Percentiles rank a stretch among this genome's conserved stretches.
Conservation (phyloP, 2,888 invertebrate species). For the Drosophila suboccidentalis region DNA sequence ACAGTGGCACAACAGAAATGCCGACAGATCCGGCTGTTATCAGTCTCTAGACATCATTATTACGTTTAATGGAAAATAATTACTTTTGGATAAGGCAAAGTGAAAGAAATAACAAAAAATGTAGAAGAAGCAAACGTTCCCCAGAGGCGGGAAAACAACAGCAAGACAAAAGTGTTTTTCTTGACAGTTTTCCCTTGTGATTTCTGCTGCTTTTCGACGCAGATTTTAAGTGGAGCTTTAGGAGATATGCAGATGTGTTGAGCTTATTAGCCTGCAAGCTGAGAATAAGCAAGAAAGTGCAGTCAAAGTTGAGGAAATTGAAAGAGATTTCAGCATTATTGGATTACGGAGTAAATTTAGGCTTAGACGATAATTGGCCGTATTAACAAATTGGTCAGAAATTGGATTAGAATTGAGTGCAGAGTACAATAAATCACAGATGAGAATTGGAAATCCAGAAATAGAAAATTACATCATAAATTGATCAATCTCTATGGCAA, state of each 20-base stretch:
- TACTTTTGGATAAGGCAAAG: conserved; percentile 82
- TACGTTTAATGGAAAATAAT: conserved; percentile 81
- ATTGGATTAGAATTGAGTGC: background rate
- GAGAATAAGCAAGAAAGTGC: conserved; percentile 20
- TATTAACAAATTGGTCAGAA: conserved; percentile 7
- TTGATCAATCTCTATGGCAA: no score
- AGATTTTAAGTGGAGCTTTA: conserved; percentile 35
- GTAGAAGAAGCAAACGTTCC: conserved; percentile 27
- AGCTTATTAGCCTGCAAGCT: conserved; percentile 55
- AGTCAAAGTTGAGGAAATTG: conserved; percentile 27
- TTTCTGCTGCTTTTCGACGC: conserved; percentile 27
- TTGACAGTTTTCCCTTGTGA: conserved; percentile 51
- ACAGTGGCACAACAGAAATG: conserved; percentile 21
- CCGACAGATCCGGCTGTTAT: conserved; percentile 60
- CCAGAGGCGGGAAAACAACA: conserved; percentile 18
- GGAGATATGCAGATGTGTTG: conserved; percentile 44
- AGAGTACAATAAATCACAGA: background rate
- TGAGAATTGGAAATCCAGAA: no score
- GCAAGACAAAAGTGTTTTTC: conserved; percentile 37
- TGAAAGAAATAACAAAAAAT: conserved; percentile 76
- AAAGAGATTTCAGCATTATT: conserved; percentile 20
- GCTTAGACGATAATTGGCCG: conserved; percentile 25
- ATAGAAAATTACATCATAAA: no score
- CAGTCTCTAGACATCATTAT: conserved; percentile 75
- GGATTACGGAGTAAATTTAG: conserved; percentile 7